Conservation (phyloP, 1,140 invertebrate species). For the Periplaneta americana region DNA sequence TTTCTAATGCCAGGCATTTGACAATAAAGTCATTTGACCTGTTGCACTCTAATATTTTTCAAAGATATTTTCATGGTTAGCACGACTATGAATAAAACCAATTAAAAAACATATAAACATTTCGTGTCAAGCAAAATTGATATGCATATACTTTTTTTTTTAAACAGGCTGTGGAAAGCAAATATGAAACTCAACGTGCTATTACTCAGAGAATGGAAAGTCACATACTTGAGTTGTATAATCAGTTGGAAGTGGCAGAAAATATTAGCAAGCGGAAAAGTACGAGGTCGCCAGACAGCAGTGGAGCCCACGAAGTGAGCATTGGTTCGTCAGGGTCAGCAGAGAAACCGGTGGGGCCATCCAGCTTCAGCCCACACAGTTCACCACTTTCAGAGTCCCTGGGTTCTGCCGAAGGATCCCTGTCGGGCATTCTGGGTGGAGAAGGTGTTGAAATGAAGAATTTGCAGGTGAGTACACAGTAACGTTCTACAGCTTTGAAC, state of each 20-base stretch:
- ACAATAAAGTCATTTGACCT: no score
- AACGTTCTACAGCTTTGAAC: no score
- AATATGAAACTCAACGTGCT: constrained; percentile 60
- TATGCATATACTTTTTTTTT: not conserved
- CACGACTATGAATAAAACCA: no score
- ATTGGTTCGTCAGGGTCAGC: not conserved
- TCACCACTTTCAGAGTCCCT: constrained; percentile 18
- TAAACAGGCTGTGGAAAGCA: constrained; percentile 57
- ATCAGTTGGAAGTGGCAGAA: constrained; percentile 41
- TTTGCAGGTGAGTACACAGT: constrained; percentile 4
- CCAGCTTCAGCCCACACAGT: constrained; percentile 12
- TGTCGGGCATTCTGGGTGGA: constrained; percentile 8
- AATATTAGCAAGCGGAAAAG: not conserved
- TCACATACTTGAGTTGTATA: constrained; percentile 55
- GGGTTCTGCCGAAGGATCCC: constrained; percentile 4
- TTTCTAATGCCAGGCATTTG: no score
- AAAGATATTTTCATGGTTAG: no score
- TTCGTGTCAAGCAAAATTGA: no score
- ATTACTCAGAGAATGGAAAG: constrained; percentile 62
- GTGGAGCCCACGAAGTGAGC: not conserved
- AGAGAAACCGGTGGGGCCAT: not conserved
- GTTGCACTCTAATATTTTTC: no score
- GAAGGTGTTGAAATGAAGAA: constrained; percentile 15
- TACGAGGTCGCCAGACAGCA: constrained; percentile 1
- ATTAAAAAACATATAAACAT: no score